Evolutionary conservation across 2,797 vertebrate species (phyloP), one percentile per base, ranked within the genome.

Genomic region (Hypotaenidia philippensis): DNA sequence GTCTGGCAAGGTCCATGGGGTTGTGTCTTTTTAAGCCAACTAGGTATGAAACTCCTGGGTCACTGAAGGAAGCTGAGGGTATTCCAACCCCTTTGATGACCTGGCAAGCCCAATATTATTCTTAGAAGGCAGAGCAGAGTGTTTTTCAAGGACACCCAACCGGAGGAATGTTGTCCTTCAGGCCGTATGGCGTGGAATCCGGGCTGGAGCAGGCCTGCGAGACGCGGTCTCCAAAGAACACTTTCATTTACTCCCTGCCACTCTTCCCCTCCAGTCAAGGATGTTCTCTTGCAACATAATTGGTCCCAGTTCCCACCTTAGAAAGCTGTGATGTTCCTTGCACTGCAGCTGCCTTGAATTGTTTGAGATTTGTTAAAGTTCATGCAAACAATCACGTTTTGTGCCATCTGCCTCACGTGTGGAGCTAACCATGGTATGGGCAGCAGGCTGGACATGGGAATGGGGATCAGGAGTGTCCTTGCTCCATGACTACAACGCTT

Each of bases 281-380:
- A 93, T 96, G 95, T 94, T 95, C 94, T 95, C 84, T 87, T 55
- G 89, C 94, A 91, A 10, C 22, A 44, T 92, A 96, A 95, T 91
- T 89, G 90, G 92, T 96, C 95, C 95, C 94, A 96, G 84, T 69
- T 81, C 91, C 91, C 89, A 89, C 91, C 89, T 91, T 78, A 86
- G 90, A 13, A 74, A 86, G 81, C 93, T 81, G 44, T 69, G 82
- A 93, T 93, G 89, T 91, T 93, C 94, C 32, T 57, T 49, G 60
- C 49, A 2, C 53, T 64, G 88, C 83, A 77, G 79, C 93, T 96
- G 90, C 82, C 92, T 95, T 90, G 38, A 71, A 89, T 85, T 83
- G 50, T 25, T 1, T 0, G 38, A 31, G 49, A 53, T 94, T 94
- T 87, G 47, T 69, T 90, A 45, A 96, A 94, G 92, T 94, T 92